Base-by-base conservation (phyloP, 2,888 invertebrate genomes). In the Steinernema hermaphroditum region DNA sequence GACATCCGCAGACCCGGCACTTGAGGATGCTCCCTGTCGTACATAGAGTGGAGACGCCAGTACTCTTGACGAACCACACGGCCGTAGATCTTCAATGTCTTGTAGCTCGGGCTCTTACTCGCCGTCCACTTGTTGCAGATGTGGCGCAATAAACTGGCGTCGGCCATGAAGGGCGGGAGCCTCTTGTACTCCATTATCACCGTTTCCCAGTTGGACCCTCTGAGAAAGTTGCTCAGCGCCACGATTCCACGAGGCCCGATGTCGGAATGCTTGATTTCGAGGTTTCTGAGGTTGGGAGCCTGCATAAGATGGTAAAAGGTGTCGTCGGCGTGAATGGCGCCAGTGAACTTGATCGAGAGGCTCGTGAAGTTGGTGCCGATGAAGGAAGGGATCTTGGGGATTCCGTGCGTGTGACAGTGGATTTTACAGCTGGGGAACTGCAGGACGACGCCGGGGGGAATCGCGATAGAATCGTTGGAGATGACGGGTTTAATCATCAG, bases 161-260 rank as follows among this genome's bases (percentile, higher is more conserved):
- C 46, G 2, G 19, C 70, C 57, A 29, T 50, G 68, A 8, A 74
- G 34, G 22, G 57, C 37, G n/a, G 54, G 22, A 32, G 70, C 54
- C 19, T 44, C 29, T 32, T 69, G 41, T 14, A 27, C n/a, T 41
- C 41, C 73, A 46, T 46, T 6, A n/a, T 46, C 46, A 46, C 46
- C 16, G 19, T 46, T 46, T 46, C 46, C 46, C 46, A 46, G n/a
- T 19, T 16, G 2, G 46, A 6, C n/a, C 9, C 16, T 12, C 4
- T 4, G n/a, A 46, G 16, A n/a, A 46, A 46, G 9, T 19, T 46
- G 9, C 16, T 16, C 46, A 46, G 16, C 4, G 46, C 46, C 16
- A 4, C 46, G 9, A 16, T n/a, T 4, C 16, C 2, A 4, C n/a
- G 16, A 4, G 6, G 9, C 9, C n/a, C n/a, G 19, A n/a, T 4